phyloP scores from a whole-genome alignment of 2,113 vertebrate species.

The Mobula birostris region DNA sequence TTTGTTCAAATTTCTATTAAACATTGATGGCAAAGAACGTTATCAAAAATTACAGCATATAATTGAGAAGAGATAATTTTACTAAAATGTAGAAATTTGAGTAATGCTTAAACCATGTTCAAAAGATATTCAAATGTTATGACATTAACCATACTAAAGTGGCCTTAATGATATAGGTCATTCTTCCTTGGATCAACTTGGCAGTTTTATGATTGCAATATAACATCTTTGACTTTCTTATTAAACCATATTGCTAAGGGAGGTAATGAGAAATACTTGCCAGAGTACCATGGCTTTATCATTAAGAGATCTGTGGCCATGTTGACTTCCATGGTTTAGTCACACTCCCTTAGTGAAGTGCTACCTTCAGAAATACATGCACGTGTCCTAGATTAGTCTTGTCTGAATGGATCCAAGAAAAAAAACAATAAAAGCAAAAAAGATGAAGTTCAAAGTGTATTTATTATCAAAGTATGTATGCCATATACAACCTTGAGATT shows the following conservation, averaged over 20 bases:
- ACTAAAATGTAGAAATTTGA: background rate
- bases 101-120: background rate
- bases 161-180: background rate
- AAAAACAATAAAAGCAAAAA: background rate
- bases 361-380: background rate
- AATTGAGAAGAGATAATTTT: background rate
- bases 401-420: background rate
- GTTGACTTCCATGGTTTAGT: background rate
- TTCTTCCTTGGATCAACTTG: background rate
- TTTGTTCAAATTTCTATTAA: background rate
- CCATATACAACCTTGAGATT: no score
- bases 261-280: background rate
- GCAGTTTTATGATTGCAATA: background rate
- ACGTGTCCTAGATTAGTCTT: background rate
- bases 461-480: no score
- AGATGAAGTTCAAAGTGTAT: no score
- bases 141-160: background rate
- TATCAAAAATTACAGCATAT: background rate
- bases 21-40: background rate
- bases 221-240: background rate
- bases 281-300: background rate
- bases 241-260: background rate
- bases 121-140: background rate
- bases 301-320: background rate
- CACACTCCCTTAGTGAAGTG: background rate